Evolutionary conservation across 2,797 vertebrate species (phyloP).

Genomic region (Urosaurus nigricauda): DNA sequence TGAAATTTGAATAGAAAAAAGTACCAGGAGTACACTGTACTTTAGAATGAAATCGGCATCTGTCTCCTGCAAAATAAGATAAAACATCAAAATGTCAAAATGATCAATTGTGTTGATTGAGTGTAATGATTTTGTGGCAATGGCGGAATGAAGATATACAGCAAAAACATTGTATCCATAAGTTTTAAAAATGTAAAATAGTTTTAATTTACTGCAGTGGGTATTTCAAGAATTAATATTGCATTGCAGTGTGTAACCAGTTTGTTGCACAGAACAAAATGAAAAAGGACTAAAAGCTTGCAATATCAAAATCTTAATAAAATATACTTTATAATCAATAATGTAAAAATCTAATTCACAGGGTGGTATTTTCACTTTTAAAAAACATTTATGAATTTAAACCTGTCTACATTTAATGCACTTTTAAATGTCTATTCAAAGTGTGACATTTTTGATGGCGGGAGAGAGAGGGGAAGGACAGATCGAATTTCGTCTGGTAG

Average conservation of each 20-base stretch:
- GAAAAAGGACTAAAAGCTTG: slow-evolving; percentile 69
- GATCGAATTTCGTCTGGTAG: slow-evolving; percentile 31
- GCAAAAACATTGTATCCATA: slow-evolving; percentile 67
- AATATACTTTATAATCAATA: slow-evolving; percentile 76
- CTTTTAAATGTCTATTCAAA: slow-evolving; percentile 79
- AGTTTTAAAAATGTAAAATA: slow-evolving; percentile 70
- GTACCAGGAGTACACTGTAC: slow-evolving; percentile 51
- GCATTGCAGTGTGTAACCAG: slow-evolving; percentile 37
- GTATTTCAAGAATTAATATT: slow-evolving; percentile 71
- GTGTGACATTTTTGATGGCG: slow-evolving; percentile 61
- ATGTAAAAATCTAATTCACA: slow-evolving; percentile 78
- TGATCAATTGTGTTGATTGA: slow-evolving; percentile 55
- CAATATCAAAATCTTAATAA: slow-evolving; percentile 74
- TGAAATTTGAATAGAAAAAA: slow-evolving; percentile 67
- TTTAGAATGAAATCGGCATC: slow-evolving; percentile 73
- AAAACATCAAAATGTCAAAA: slow-evolving; percentile 59
- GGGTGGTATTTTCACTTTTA: slow-evolving; percentile 79
- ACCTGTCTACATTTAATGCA: slow-evolving; percentile 77
- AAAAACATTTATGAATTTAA: slow-evolving; percentile 76
- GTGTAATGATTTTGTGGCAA: slow-evolving; percentile 65
- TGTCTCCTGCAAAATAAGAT: slow-evolving; percentile 76
- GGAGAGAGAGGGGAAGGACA: slow-evolving; percentile 14
- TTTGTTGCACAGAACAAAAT: slow-evolving; percentile 51
- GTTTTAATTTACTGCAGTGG: slow-evolving; percentile 70
- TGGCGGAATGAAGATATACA: slow-evolving; percentile 61